Evolutionary conservation across 53 echinoderm and acorn worm genomes (phyloP), one percentile per base, ranked within the genome.

Genomic region (Temnopleurus reevesii): DNA sequence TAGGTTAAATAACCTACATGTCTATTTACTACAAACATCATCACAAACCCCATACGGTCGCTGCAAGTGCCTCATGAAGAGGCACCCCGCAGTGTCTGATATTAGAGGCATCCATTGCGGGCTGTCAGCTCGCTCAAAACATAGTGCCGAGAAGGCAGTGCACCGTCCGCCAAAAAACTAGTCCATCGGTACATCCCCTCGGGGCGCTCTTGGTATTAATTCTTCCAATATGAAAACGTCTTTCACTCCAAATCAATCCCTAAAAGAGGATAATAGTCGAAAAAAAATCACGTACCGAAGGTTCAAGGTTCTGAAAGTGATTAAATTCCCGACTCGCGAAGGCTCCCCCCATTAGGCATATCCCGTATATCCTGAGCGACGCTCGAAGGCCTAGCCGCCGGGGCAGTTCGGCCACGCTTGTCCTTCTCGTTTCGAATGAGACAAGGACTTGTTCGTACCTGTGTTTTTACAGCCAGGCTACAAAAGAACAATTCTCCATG

Each of bases 311-410:
- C 17, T 33, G 12, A 31, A n/a, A 46, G 31, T 66, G 65, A 64
- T 66, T 66, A 64, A 87, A 87, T 66, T 55, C 86, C 49, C 46
- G 34, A 47, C 30, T 55, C n/a, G 17, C 35, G 66, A 49, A 87
- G 71, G 88, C 19, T n/a, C n/a, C 33, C 44, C 18, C 49, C 47
- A 87, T 65, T 46, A 55, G 53, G 19, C 51, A 49, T 49, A 86
- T 86, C 86, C 86, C 60, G 19, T 33, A 49, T 49, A 86, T 86
- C 86, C 86, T 86, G 86, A 86, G 71, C 88, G 34, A 44, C 9
- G 86, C 59, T 85, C 27, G 59, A 46, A 85, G 86, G 88, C 34
- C 66, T 65, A 27, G 34, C 71, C 88, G 88, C 88, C 88, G 88
- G 88, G 88, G 88, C 66, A 29, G 30, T 49, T 49, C 46, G 51